Base-by-base conservation (phyloP, 1,140 invertebrate species). In the Scaptomyza graminum region DNA sequence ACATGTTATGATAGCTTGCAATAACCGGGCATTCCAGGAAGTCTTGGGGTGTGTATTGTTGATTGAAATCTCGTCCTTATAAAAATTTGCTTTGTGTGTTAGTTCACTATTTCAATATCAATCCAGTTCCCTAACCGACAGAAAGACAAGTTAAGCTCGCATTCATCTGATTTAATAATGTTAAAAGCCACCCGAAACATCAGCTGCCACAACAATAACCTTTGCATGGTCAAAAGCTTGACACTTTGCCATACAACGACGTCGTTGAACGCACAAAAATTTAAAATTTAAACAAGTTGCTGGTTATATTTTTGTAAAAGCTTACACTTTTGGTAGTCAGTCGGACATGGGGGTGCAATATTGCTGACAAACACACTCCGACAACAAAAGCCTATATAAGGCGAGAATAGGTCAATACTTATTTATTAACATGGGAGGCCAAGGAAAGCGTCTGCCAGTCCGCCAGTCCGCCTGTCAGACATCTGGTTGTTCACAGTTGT, bases 121-220 rank as follows among this genome's bases (percentile, higher is more conserved):
- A 9, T 8, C 15, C 13, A n/a, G 31, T 12, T 37, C 3, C 3
- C 31, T 5, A 37, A 6, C 31, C 6, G n/a, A 7, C 7, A 7
- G 9, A 13, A 11, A 11, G 15, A 16, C 44, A 22, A 34, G 49
- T 44, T 52, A 16, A 43, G 70, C 57, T 72, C 71, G 57, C 46
- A 57, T 80, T 85, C 39, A 76, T 73, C 68, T 76, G 76, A 77
- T 84, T 81, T 77, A 85, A 85, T 80, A 85, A 74, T 80, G 73
- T 84, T 85, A 73, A 84, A 85, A 84, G 77, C 80, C 74, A 76
- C 67, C 76, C 64, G 22, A 70, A 84, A 64, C 43, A 34, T 28
- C 59, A 67, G 15, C 41, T 51, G 44, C 47, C 47, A 44, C 15
- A 61, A 57, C 15, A n/a, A 46, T n/a, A n/a, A n/a, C n/a, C n/a